Evolutionary conservation across 2,888 invertebrate genomes (phyloP).

Genomic region (Heliconius aoede): DNA sequence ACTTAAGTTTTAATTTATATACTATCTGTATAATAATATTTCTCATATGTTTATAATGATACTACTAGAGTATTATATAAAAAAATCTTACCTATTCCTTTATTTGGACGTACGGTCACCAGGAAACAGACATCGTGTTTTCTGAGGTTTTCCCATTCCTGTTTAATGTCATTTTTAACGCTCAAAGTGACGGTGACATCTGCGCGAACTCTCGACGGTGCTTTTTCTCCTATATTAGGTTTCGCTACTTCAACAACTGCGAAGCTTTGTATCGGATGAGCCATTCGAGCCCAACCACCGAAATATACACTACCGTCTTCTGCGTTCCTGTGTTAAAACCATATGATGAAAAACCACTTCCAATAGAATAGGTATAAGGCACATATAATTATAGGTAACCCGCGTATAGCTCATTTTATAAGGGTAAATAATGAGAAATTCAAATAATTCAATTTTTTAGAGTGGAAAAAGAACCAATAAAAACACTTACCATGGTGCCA

Average conservation of each 20-base stretch:
- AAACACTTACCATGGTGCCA: constrained; percentile 93
- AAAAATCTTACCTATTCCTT: constrained; percentile 89
- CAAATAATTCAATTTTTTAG: no score
- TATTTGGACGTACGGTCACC: constrained; percentile 93
- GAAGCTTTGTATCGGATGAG: constrained; percentile 95
- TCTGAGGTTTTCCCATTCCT: constrained; percentile 97
- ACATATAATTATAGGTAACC: no score
- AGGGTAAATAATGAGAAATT: no score
- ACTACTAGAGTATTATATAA: no score
- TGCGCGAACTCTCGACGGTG: constrained; percentile 97
- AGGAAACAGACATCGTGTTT: constrained; percentile 99
- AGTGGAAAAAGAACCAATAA: not conserved
- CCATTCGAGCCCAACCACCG: constrained; percentile 99
- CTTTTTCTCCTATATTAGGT: constrained; percentile 95
- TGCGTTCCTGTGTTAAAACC: constrained; percentile 84
- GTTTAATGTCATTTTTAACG: constrained; percentile 94
- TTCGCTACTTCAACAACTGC: constrained; percentile 97
- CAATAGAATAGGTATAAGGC: not conserved
- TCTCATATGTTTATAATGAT: no score
- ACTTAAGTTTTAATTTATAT: no score
- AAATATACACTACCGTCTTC: constrained; percentile 94
- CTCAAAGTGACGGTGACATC: constrained; percentile 97
- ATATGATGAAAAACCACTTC: not conserved
- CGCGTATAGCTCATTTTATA: no score
- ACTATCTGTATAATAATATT: not conserved